Percentiles rank a stretch among this genome's conserved stretches.
Evolutionary conservation across 2,113 vertebrate genomes (phyloP).

Genomic region (cat (Felis catus)): F.catus_Fca126_mat1.0 CM031419.1:159030501-159031000

Average conservation of each 20-base stretch:
- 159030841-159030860: background rate
- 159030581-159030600: slow-evolving; percentile 34
- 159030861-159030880: background rate
- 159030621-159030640: slow-evolving; percentile 52
- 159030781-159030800: background rate
- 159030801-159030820: background rate
- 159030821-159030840: background rate
- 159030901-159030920: background rate
- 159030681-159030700: background rate
- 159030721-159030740: background rate
- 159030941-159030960: background rate
- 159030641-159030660: background rate
- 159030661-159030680: slow-evolving; percentile 32
- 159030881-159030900: background rate
- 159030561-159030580: slow-evolving; percentile 6
- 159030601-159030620: background rate
- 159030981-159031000: background rate
- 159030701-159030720: slow-evolving; percentile 49
- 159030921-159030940: background rate
- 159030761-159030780: background rate
- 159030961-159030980: background rate
- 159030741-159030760: background rate
- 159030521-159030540: background rate
- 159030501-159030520: slow-evolving; percentile 44
- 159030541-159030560: slow-evolving; percentile 27